Conservation (phyloP, 2,797 vertebrate genomes). For the Echeneis naucrates region DNA sequence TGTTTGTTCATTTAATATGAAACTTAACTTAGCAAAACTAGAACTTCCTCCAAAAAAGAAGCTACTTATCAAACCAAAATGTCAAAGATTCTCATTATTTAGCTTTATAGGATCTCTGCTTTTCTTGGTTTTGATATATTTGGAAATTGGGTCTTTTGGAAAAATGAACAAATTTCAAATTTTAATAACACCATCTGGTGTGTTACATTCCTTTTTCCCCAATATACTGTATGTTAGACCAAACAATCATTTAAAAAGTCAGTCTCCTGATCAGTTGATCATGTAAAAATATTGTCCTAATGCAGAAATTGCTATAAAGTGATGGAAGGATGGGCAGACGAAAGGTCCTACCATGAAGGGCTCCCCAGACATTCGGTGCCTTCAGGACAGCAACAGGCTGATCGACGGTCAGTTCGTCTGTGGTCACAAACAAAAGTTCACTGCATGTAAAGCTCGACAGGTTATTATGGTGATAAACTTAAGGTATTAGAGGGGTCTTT, state of each 20-base stretch:
- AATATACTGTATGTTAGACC: neutral
- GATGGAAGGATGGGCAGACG: neutral
- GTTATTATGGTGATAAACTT: neutral
- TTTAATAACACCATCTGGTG: no score
- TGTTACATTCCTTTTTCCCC: neutral
- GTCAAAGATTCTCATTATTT: neutral
- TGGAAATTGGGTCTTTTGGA: no score
- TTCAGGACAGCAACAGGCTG: conserved; percentile 86
- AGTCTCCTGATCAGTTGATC: neutral
- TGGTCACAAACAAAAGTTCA: conserved; percentile 18
- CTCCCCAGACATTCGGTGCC: conserved; percentile 93
- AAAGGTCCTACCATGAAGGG: conserved; percentile 87
- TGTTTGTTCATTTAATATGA: no score
- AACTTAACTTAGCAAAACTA: no score
- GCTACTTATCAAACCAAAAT: no score
- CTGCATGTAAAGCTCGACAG: neutral
- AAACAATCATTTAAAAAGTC: neutral
- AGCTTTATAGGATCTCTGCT: no score
- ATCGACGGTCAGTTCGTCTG: conserved; percentile 88
- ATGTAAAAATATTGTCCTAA: neutral
- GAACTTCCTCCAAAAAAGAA: no score
- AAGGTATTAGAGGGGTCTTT: conserved; percentile 22
- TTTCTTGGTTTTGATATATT: no score
- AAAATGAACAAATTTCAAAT: no score
- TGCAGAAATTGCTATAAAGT: neutral